Evolutionary conservation across 2,113 vertebrate genomes (phyloP).

Genomic region (Propithecus coquereli): DNA sequence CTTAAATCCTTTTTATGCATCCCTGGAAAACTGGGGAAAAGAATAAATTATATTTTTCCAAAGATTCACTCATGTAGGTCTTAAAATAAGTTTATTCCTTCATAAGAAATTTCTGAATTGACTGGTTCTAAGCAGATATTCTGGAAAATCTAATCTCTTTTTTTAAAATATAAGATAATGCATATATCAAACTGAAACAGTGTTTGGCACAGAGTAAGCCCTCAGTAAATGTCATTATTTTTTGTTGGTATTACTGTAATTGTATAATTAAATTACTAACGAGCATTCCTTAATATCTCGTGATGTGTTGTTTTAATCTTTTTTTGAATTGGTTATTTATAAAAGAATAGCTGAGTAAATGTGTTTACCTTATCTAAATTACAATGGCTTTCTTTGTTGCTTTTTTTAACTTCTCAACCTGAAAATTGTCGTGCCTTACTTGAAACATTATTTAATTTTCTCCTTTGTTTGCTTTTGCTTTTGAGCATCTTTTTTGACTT

Average conservation of each 20-base stretch:
- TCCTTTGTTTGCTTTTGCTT: slow-evolving; percentile 15
- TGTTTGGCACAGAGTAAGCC: not conserved
- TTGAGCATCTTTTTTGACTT: not conserved
- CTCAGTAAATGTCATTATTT: not conserved
- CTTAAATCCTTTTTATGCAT: not conserved
- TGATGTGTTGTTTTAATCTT: not conserved
- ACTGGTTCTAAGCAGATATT: not conserved
- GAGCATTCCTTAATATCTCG: not conserved
- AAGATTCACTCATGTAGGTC: not conserved
- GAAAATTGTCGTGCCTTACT: not conserved
- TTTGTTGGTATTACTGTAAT: not conserved
- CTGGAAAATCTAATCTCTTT: not conserved
- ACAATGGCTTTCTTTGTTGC: not conserved
- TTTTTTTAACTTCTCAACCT: not conserved
- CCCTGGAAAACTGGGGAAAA: not conserved
- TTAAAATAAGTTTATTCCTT: not conserved
- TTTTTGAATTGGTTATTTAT: not conserved
- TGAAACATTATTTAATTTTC: slow-evolving; percentile 5
- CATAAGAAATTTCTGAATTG: not conserved
- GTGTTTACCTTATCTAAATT: not conserved
- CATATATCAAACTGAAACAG: not conserved
- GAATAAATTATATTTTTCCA: not conserved
- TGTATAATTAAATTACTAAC: not conserved
- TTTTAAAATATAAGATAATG: not conserved
- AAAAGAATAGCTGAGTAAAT: not conserved